These are phyloP conservation scores for Eudemis profundana DNA, from an alignment of 2,888 invertebrate species.

Conservation along the genomic window DNA sequence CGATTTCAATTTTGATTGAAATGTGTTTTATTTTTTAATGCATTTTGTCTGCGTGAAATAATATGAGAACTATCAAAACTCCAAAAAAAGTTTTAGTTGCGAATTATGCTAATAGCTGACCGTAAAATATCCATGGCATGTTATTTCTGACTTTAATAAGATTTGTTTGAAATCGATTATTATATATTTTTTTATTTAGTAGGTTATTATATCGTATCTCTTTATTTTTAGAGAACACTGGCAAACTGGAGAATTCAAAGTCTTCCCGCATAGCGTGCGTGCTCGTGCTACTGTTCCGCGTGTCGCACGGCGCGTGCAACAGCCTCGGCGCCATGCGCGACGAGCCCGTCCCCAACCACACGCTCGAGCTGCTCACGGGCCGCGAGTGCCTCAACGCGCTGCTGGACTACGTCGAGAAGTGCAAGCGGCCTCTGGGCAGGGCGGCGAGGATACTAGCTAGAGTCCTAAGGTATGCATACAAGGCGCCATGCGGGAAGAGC, in stretches of 20 bases:
- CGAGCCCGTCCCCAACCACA: constrained; percentile 64
- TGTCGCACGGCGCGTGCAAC: constrained; percentile 71
- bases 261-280: constrained; percentile 75
- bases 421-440: constrained; percentile 76
- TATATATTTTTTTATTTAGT: no score
- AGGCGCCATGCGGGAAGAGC: constrained; percentile 55
- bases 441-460: constrained; percentile 82
- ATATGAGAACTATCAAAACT: no score
- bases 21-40: no score
- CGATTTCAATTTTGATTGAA: no score
- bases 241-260: constrained; percentile 59
- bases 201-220: background rate
- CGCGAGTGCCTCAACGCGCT: constrained; percentile 73
- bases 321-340: constrained; percentile 58
- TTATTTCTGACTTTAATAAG: constrained; percentile 38
- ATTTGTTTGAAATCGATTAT: no score
- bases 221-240: constrained; percentile 57
- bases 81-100: no score
- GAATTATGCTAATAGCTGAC: no score
- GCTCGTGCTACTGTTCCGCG: constrained; percentile 71
- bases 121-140: no score
- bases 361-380: constrained; percentile 70
- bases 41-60: no score
- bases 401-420: constrained; percentile 77
- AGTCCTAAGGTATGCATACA: constrained; percentile 75